Evolutionary conservation across 1,140 invertebrate genomes (phyloP).

Genomic region (Musca vetustissima): DNA sequence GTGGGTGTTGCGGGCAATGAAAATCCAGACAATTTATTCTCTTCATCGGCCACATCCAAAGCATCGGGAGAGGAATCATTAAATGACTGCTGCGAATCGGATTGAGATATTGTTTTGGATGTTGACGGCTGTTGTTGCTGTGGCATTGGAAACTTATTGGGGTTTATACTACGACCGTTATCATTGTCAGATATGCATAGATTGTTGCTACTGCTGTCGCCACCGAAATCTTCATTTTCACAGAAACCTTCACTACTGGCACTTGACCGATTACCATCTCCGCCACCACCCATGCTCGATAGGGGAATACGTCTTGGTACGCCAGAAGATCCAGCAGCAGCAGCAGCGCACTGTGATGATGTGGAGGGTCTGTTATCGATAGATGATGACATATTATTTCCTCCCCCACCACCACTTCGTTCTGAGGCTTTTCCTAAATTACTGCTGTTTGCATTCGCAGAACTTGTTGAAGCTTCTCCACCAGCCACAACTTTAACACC

Average conservation of each 20-base stretch:
- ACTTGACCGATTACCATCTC: conserved; percentile 85
- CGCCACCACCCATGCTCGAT: conserved; percentile 14
- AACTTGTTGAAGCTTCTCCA: background rate
- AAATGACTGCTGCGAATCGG: conserved; percentile 48
- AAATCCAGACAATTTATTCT: conserved; percentile 24
- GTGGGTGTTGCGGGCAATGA: conserved; percentile 32
- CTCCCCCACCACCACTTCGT: conserved; percentile 15
- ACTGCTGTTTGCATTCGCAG: background rate
- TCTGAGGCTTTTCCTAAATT: background rate
- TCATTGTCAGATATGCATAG: conserved; percentile 36
- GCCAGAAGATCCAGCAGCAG: background rate
- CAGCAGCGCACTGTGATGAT: conserved; percentile 28
- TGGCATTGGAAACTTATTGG: conserved; percentile 26
- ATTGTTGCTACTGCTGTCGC: conserved; percentile 52
- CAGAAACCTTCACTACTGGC: conserved; percentile 95
- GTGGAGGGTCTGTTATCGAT: background rate
- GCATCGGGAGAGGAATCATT: conserved; percentile 35
- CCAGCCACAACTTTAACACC: background rate
- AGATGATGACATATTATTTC: background rate
- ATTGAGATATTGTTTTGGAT: conserved; percentile 33
- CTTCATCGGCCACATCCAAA: conserved; percentile 26
- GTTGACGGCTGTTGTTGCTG: conserved; percentile 2
- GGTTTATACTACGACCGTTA: conserved; percentile 29
- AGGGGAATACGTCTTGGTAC: background rate
- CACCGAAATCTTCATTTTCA: conserved; percentile 82